phyloP scores from a whole-genome alignment of 2,888 invertebrate species.

The Diogma glabrata region DNA sequence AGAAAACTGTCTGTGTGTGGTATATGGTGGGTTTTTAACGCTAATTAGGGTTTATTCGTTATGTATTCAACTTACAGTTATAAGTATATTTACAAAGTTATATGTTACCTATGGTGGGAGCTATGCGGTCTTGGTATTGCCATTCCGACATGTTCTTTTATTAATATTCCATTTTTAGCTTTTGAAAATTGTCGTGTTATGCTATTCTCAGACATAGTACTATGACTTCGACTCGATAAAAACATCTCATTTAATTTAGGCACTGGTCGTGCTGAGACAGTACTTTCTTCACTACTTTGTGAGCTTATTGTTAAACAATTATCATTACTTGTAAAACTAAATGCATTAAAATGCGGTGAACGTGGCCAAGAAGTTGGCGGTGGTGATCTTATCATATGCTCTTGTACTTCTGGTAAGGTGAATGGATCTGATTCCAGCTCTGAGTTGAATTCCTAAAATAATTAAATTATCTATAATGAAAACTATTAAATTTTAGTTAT shows the following conservation, averaged over 20 bases:
- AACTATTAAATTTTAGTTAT: slow-evolving; percentile 3
- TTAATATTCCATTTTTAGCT: slow-evolving; percentile 4
- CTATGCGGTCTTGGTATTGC: slow-evolving; percentile 9
- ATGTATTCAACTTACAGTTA: not conserved
- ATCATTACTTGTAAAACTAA: slow-evolving; percentile 13
- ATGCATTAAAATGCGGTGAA: slow-evolving; percentile 20
- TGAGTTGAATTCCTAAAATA: slow-evolving; percentile 10
- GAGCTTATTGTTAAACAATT: slow-evolving; percentile 15
- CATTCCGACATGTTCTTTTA: slow-evolving; percentile 6
- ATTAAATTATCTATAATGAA: not conserved
- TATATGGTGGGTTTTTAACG: too few species aligned
- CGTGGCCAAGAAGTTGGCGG: slow-evolving; percentile 65
- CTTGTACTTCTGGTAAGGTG: slow-evolving; percentile 65
- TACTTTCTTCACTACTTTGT: slow-evolving; percentile 13
- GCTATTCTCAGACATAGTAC: slow-evolving; percentile 7
- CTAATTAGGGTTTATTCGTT: too few species aligned
- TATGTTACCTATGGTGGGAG: slow-evolving; percentile 2
- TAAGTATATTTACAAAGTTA: not conserved
- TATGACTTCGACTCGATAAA: slow-evolving; percentile 2
- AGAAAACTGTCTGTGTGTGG: too few species aligned
- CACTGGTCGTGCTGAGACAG: slow-evolving; percentile 1
- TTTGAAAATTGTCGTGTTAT: slow-evolving; percentile 2
- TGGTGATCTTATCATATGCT: slow-evolving; percentile 71
- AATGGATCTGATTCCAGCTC: slow-evolving; percentile 44
- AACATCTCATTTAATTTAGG: slow-evolving; percentile 9